phyloP scores from a whole-genome alignment of 2,797 vertebrate genomes.

The Holocentrus rufus region DNA sequence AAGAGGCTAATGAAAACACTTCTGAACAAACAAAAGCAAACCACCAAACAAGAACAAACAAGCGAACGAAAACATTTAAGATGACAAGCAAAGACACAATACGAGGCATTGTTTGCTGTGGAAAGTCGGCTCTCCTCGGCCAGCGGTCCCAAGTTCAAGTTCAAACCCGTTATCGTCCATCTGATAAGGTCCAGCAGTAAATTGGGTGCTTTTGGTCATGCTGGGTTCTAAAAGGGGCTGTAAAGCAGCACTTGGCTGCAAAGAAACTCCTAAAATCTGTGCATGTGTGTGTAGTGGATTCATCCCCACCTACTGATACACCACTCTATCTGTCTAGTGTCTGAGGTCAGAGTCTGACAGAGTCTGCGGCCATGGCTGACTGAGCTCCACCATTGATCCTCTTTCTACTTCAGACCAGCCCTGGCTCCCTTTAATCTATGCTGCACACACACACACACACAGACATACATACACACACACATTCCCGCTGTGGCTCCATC shows the following conservation, averaged over 20 bases:
- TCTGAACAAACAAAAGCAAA: conserved; percentile 13
- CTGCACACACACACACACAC: conserved; percentile 13
- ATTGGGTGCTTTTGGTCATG: background rate
- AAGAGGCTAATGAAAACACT: conserved; percentile 1
- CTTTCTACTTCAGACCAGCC: conserved; percentile 30
- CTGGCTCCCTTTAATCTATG: conserved; percentile 42
- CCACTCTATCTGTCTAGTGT: conserved; percentile 19
- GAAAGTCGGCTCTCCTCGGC: too few species aligned
- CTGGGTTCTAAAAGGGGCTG: background rate
- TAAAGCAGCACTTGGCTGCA: too few species aligned
- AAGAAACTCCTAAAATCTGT: background rate
- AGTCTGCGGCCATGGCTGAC: conserved; percentile 40
- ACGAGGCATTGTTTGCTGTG: background rate
- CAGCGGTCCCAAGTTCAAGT: background rate
- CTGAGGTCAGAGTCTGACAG: conserved; percentile 42
- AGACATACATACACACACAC: background rate
- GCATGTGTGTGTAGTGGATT: background rate
- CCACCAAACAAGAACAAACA: conserved; percentile 1
- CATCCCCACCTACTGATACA: conserved; percentile 11
- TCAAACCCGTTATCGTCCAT: background rate
- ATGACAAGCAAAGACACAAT: conserved; percentile 17
- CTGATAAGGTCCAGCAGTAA: background rate
- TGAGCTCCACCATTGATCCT: conserved; percentile 47
- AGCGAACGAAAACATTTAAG: conserved; percentile 28
- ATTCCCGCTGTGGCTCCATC: conserved; percentile 18